Base-by-base conservation (phyloP, 2,888 invertebrate genomes). In the Synanthedon tipuliformis region DNA sequence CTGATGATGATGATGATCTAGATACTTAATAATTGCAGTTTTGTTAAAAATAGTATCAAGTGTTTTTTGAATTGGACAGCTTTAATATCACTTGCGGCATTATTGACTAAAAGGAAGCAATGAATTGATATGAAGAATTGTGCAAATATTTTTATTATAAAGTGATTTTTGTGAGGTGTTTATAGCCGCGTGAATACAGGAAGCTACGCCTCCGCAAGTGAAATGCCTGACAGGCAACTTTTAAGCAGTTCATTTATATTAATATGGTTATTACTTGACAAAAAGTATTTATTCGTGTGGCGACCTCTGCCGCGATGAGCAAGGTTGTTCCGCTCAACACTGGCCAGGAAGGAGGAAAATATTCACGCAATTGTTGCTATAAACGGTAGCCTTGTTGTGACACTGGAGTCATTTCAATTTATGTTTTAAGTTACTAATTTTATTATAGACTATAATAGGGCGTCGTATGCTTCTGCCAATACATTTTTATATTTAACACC, bases 281-380 rank as follows among this genome's bases (percentile, higher is more conserved):
- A 45, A 49, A 49, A 50, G 59, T 62, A 65, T 68, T 69, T 68
- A 69, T 75, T 76, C 69, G 68, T 72, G 68, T 66, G 66, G 62
- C 71, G 76, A 72, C 81, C 81, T 78, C 15, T 41, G 73, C 62
- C 59, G 57, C 61, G 72, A 72, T 69, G 73, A 65, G 49, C 82
- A 80, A 85, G 84, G 85, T 73, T 77, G 78, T 84, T 79, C 78
- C 81, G 81, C 65, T 62, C 69, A 57, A 66, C 60, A 53, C 54
- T 63, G 51, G 70, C 81, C 84, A 83, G 84, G 85, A 75, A 64
- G 82, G 86, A 83, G 85, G 84, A 81, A 75, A 55, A 54, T 55
- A 56, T 66, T 65, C 62, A 68, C 61, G 60, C 71, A 62, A 73
- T 69, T 69, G 75, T 74, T 69, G 67, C 71, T 64, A 68, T 68